Percentiles rank a stretch among this genome's conserved stretches.
Conservation (phyloP, 2,113 vertebrate genomes). For the Speoplatyrhinus poulsoni region DNA sequence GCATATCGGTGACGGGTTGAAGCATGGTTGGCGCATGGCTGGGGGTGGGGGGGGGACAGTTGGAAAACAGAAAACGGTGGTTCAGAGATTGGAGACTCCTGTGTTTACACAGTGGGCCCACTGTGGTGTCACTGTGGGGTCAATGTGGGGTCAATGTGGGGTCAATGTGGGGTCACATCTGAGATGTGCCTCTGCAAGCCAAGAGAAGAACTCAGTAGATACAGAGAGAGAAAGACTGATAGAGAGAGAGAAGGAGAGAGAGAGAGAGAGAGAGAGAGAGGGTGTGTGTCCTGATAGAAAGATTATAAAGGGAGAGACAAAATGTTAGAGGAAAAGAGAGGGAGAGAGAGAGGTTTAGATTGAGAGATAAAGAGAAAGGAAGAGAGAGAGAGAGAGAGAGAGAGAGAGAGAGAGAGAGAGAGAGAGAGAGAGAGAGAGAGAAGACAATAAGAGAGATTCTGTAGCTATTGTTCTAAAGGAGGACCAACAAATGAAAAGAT, state of each 20-base stretch:
- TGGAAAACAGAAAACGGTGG: constrained; percentile 28
- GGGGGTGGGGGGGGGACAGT: neutral
- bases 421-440: neutral
- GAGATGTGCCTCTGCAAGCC: constrained; percentile 18
- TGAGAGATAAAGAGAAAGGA: constrained; percentile 6
- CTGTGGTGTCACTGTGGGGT: too few species aligned
- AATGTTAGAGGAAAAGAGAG: neutral
- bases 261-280: neutral
- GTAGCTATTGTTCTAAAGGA: too few species aligned
- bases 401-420: neutral
- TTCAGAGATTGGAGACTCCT: constrained; percentile 9
- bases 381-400: constrained; percentile 41
- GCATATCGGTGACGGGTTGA: constrained; percentile 34
- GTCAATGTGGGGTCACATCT: neutral
- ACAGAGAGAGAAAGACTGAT: constrained; percentile 19
- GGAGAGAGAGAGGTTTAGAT: constrained; percentile 16
- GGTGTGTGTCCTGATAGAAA: too few species aligned
- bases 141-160: too few species aligned
- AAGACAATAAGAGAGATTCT: neutral
- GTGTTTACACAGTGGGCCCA: constrained; percentile 16
- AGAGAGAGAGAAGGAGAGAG: constrained; percentile 16
- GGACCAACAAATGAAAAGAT: neutral
- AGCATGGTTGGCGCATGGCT: neutral
- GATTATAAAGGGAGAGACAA: neutral
- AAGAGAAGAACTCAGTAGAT: constrained; percentile 29